These are phyloP conservation scores for Urosaurus nigricauda DNA, from an alignment of 2,797 vertebrate genomes.

Conservation along the genomic window DNA sequence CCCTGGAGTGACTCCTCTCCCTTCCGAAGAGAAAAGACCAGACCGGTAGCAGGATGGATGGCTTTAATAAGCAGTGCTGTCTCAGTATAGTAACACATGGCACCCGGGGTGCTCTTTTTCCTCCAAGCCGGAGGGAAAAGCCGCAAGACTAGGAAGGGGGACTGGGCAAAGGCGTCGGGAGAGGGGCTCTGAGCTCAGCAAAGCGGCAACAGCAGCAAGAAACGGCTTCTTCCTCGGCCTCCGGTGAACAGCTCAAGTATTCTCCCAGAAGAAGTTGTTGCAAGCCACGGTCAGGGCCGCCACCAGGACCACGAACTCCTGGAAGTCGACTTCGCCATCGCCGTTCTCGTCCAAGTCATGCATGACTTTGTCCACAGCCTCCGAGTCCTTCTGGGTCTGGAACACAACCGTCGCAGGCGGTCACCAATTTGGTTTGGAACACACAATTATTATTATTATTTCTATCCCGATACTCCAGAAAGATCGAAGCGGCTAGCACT, in stretches of 20 bases:
- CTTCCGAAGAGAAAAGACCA: not conserved
- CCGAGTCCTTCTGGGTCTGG: constrained; percentile 84
- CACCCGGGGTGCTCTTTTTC: not conserved
- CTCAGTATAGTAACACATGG: not conserved
- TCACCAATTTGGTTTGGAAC: not conserved
- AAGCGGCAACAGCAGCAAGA: fast-evolving
- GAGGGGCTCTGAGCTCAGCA: fast-evolving
- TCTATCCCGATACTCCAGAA: too few relatives aligned
- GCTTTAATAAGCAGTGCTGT: constrained; percentile 21
- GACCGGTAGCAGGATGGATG: not conserved
- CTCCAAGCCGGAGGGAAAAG: not conserved
- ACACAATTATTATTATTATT: not conserved
- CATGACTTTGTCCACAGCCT: constrained; percentile 90
- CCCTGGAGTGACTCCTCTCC: too few relatives aligned
- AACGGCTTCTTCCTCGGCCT: not conserved
- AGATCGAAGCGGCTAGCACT: too few relatives aligned
- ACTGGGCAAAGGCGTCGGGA: not conserved
- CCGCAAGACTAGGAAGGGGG: not conserved
- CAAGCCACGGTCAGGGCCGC: constrained; percentile 89
- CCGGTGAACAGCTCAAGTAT: constrained; percentile 59
- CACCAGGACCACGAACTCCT: constrained; percentile 93
- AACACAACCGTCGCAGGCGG: too few relatives aligned
- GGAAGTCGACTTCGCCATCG: constrained; percentile 92
- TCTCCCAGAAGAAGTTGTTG: constrained; percentile 90
- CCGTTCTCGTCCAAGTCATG: constrained; percentile 88